Evolutionary conservation across 2,888 invertebrate species (phyloP).

Genomic region (Opisthograptis luteolata): DNA sequence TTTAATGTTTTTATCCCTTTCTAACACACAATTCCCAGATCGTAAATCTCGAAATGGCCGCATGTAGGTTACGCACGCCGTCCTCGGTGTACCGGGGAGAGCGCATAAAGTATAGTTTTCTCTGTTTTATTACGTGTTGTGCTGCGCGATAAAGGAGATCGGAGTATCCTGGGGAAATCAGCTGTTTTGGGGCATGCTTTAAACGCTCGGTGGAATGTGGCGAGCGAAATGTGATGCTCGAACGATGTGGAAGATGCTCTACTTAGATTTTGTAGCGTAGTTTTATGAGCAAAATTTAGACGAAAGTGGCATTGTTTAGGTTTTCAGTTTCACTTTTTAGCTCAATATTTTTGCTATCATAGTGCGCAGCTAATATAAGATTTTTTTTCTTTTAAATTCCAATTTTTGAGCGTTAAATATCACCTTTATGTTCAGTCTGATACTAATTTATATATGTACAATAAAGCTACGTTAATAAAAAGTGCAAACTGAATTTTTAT

Average conservation of each 20-base stretch:
- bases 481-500: too few species aligned
- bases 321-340: background rate
- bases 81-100: conserved; percentile 77
- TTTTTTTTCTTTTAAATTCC: background rate
- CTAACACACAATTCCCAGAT: conserved; percentile 85
- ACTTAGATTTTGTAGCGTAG: conserved; percentile 44
- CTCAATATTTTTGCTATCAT: background rate
- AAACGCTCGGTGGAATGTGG: conserved; percentile 84
- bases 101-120: conserved; percentile 83
- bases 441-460: too few species aligned
- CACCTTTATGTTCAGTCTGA: too few species aligned
- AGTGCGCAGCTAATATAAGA: background rate
- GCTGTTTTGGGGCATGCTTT: conserved; percentile 83
- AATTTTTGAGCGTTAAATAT: too few species aligned
- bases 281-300: background rate
- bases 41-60: conserved; percentile 86
- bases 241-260: conserved; percentile 63
- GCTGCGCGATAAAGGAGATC: conserved; percentile 79
- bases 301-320: background rate
- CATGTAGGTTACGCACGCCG: conserved; percentile 85
- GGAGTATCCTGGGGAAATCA: conserved; percentile 80
- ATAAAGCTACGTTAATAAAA: too few species aligned
- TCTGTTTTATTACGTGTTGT: conserved; percentile 83
- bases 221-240: conserved; percentile 75
- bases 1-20: conserved; percentile 81